These are phyloP conservation scores for Cirrhinus molitorella DNA, from an alignment of 2,797 vertebrate species.

Conservation along the genomic window DNA sequence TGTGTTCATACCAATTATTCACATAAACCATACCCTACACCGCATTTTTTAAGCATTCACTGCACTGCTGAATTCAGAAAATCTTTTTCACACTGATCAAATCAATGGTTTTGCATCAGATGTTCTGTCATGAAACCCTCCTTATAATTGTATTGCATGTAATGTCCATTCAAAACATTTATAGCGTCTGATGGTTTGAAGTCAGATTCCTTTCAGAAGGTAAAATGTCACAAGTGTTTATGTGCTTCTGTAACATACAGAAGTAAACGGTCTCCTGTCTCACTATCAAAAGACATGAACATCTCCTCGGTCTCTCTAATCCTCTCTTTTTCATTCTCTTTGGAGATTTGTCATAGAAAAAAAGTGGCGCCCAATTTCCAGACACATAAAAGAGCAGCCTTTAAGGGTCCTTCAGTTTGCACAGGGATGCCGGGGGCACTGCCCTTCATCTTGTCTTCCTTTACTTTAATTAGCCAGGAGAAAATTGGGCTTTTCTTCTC, in stretches of 20 bases:
- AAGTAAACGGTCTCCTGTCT: conserved; percentile 1
- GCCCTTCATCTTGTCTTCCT: conserved; percentile 62
- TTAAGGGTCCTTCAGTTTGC: conserved; percentile 59
- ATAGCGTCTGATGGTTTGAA: conserved; percentile 38
- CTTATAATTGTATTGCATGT: not conserved
- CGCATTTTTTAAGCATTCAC: not conserved
- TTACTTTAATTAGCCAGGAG: conserved; percentile 63
- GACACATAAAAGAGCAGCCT: conserved; percentile 56
- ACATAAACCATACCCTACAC: not conserved
- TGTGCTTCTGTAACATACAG: conserved; percentile 27
- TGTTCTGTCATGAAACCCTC: not conserved
- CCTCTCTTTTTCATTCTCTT: conserved; percentile 27
- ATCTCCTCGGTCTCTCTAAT: not conserved
- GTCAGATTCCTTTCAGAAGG: conserved; percentile 23
- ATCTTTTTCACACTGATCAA: not conserved
- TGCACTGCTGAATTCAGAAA: not conserved
- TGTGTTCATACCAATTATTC: not conserved
- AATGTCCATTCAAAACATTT: conserved; percentile 40
- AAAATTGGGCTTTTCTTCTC: conserved; percentile 61
- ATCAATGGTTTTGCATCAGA: not conserved
- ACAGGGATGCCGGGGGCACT: conserved; percentile 45
- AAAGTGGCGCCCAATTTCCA: conserved; percentile 56
- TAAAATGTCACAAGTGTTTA: conserved; percentile 31
- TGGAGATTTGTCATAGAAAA: conserved; percentile 34
- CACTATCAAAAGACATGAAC: conserved; percentile 24